Conservation (phyloP, 2,888 invertebrate genomes). For the Chorisops tibialis region DNA sequence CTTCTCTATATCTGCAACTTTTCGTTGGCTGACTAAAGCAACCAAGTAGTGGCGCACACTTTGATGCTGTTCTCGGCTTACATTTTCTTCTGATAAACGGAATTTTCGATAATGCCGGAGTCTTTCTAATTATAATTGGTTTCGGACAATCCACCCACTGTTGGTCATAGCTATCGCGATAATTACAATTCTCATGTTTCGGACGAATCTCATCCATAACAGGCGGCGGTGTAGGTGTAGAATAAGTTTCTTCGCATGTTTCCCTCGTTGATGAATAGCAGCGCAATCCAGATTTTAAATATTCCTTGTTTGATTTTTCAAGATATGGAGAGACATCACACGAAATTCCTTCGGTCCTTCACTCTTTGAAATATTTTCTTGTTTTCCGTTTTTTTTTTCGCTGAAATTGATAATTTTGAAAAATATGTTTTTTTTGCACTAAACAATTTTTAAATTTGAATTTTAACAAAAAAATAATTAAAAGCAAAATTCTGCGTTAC, state of each 20-base stretch:
- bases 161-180: neutral
- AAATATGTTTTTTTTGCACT: too few relatives aligned
- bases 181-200: neutral
- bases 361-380: too few relatives aligned
- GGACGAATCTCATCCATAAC: constrained; percentile 1
- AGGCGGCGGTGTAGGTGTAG: neutral
- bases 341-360: too few relatives aligned
- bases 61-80: neutral
- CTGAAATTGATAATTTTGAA: too few relatives aligned
- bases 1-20: neutral
- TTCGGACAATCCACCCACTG: constrained; percentile 4
- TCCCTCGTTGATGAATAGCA: neutral
- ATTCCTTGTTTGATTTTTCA: too few relatives aligned
- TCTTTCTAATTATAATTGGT: neutral
- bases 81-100: constrained; percentile 7
- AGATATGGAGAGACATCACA: too few relatives aligned
- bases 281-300: too few relatives aligned
- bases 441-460: too few relatives aligned
- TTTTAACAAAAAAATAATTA: too few relatives aligned
- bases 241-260: neutral
- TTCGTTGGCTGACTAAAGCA: neutral
- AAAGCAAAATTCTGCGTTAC: too few relatives aligned
- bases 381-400: too few relatives aligned
- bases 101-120: neutral
- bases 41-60: neutral